Evolutionary conservation across 2,888 invertebrate genomes (phyloP).

Genomic region (Crossocerus cetratus): DNA sequence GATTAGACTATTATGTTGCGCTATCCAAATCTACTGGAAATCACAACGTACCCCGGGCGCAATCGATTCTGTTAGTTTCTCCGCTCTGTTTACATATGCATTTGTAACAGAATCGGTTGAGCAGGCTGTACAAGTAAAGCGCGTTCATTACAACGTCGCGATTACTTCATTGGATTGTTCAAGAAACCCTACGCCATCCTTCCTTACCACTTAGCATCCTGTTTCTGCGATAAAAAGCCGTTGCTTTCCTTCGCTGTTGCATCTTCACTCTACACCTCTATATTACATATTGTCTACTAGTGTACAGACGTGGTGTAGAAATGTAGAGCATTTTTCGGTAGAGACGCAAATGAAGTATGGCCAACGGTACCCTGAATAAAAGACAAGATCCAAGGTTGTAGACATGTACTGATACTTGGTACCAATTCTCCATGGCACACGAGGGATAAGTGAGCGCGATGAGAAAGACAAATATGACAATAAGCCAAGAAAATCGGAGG

Average conservation of each 20-base stretch:
- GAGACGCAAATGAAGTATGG: no score
- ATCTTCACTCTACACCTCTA: constrained; percentile 19
- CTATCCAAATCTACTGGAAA: constrained; percentile 23
- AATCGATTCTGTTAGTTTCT: no score
- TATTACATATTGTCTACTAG: neutral
- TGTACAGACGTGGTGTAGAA: constrained; percentile 52
- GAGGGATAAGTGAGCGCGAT: constrained; percentile 1
- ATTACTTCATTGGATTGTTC: constrained; percentile 30
- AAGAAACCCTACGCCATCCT: constrained; percentile 9
- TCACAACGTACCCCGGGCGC: constrained; percentile 30
- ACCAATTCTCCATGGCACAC: no score
- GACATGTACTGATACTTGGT: no score
- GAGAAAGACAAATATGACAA: neutral
- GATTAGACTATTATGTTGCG: constrained; percentile 48
- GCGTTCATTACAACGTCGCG: constrained; percentile 35
- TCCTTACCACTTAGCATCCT: neutral
- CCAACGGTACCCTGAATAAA: no score
- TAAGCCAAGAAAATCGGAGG: no score
- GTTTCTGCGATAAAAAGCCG: no score
- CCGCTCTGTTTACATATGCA: no score
- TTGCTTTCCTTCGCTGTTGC: constrained; percentile 12
- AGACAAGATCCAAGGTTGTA: no score
- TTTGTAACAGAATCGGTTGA: no score
- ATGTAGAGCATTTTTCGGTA: constrained; percentile 4
- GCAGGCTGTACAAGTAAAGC: constrained; percentile 14